Evolutionary conservation across 2,113 vertebrate species (phyloP), one percentile per base, ranked within the genome.

Genomic region (Rana temporaria): DNA sequence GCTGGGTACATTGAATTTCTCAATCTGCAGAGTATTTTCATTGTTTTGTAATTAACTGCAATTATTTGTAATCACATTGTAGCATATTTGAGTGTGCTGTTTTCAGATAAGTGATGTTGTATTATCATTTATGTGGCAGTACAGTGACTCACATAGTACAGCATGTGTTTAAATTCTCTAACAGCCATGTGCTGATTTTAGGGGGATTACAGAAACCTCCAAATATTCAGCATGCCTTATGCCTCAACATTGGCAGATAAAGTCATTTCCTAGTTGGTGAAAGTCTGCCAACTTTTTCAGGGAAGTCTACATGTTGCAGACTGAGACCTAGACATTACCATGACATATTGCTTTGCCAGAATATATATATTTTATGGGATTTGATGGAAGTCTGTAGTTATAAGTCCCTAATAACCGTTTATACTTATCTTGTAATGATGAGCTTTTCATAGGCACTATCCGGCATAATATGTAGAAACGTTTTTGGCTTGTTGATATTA

Each of bases 271-370:
- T 34, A 38, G 63, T 38, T 34, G 63, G 64, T 32, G 65, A 66
- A 79, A 55, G 65, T 34, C 77, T 75, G 72, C 72, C 72, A 75
- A 62, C 72, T 22, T 62, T 75, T 68, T 15, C 24, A 68, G 53
- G 52, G 77, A 78, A 78, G 48, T 65, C 64, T 79, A 16, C 64
- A 55, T 68, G 64, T 57, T 66, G 18, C 52, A 57, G 77, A 67
- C 38, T 16, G 77, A 56, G 77, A n/a, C 62, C n/a, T 32, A 79
- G 72, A 62, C 72, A 24, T 75, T 38, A 62, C 56, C n/a, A 42
- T 60, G 15, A 30, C 38, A 24, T 22, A 34, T 15, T 34, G 38
- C 30, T 60, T 75, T 62, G 72, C 56, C 72, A 75, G 32, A 62
- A 62, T 60, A n/a, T 34, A 59, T 60, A 3, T 30, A 62, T 75